These are phyloP conservation scores for Scleropages formosus DNA, from an alignment of 2,797 vertebrate species.

Conservation along the genomic window DNA sequence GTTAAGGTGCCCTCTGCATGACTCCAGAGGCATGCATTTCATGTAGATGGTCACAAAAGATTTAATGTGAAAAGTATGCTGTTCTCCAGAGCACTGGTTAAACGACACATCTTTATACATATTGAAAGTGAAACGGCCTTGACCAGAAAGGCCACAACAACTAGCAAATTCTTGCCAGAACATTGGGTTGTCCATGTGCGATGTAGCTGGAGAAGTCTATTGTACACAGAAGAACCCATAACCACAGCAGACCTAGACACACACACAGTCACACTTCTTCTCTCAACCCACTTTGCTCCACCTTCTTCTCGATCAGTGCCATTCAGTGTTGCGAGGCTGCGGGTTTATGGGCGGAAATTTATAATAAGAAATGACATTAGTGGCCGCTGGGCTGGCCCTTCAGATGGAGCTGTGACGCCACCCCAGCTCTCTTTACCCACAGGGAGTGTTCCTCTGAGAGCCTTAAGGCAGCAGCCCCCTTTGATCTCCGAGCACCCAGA, in stretches of 20 bases:
- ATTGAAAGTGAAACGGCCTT: too few relatives aligned
- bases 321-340: background rate
- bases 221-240: background rate
- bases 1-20: too few relatives aligned
- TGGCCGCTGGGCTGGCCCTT: background rate
- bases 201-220: background rate
- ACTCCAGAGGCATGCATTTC: too few relatives aligned
- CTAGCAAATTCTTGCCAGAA: too few relatives aligned
- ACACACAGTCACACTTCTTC: too few relatives aligned
- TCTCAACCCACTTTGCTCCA: background rate
- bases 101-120: too few relatives aligned
- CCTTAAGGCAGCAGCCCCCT: conserved; percentile 17
- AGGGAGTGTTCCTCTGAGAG: conserved; percentile 16
- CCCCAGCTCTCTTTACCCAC: background rate
- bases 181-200: too few relatives aligned
- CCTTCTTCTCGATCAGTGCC: background rate
- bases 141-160: too few relatives aligned
- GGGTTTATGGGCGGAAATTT: background rate
- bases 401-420: background rate
- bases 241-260: background rate
- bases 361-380: conserved; percentile 21
- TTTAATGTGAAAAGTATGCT: too few relatives aligned
- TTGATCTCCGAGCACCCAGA: conserved; percentile 31
- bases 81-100: too few relatives aligned
- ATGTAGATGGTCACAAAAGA: too few relatives aligned